Base-by-base conservation (phyloP, 2,113 vertebrate genomes). In the Apaloderma vittatum region DNA sequence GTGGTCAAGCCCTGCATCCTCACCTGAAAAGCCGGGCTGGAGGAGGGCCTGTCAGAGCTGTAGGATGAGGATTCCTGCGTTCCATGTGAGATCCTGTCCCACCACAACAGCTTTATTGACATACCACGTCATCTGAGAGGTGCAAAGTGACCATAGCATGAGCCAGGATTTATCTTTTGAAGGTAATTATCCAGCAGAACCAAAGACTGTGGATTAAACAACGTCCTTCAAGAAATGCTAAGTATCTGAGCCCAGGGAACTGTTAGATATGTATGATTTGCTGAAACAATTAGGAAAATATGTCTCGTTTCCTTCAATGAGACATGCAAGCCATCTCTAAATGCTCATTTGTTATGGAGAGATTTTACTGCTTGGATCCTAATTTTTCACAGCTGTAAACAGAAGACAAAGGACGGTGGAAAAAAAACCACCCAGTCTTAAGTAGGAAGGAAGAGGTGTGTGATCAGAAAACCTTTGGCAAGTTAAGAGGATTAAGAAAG, bases 401-500 rank as follows among this genome's bases (percentile, higher is more conserved):
- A 57, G 43, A 92, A 98, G 97, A 97, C 88, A 96, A 90, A 91
- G 46, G 48, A 75, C 66, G 66, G 61, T 95, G 57, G 88, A 45
- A 83, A 81, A 93, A 40, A 40, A 40, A 40, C 11, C 11, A 67
- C 1, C 0, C 55, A 87, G 83, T 79, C 88, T 86, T 97, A 97
- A 97, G 97, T 97, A 96, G 85, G 81, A 95, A 93, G 94, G 92
- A 94, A 96, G 94, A 97, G 94, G 95, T 96, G 95, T 96, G 97
- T 97, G 97, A 96, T 97, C 92, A 95, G 93, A 96, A 97, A 95
- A 94, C 86, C 95, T 96, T 98, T 96, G 96, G 97, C 94, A 96
- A 96, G 91, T 97, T 98, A 98, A 98, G 96, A 97, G 96, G 97
- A 98, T 97, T 97, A 97, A 96, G 94, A 92, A 95, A 97, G 95